Conservation (phyloP, 2,113 vertebrate species). For the Seriola aureovittata region DNA sequence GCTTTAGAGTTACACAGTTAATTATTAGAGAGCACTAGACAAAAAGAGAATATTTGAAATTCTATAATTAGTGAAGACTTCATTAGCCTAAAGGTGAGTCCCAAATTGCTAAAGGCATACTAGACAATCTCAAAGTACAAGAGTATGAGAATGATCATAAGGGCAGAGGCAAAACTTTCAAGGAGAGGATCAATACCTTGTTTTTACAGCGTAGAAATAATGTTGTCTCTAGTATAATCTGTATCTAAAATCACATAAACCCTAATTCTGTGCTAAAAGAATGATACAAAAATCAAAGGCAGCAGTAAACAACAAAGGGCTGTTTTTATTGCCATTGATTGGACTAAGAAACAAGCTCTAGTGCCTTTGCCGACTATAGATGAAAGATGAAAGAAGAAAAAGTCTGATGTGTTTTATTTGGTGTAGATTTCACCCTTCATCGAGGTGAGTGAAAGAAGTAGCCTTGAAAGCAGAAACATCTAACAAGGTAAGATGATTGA, state of each 20-base stretch:
- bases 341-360: background rate
- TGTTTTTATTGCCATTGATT: conserved; percentile 23
- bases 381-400: conserved; percentile 3
- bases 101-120: background rate
- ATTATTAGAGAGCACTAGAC: conserved; percentile 6
- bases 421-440: conserved; percentile 24
- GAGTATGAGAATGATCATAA: background rate
- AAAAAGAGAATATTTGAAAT: background rate
- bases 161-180: background rate
- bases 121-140: background rate
- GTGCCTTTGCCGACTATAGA: background rate
- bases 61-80: conserved; percentile 20
- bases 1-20: conserved; percentile 23
- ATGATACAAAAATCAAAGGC: background rate
- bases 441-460: conserved; percentile 13
- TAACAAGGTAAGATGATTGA: conserved; percentile 35
- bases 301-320: background rate
- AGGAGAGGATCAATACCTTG: background rate
- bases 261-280: conserved; percentile 11
- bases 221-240: background rate
- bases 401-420: conserved; percentile 24
- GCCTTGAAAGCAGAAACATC: conserved; percentile 28
- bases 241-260: conserved; percentile 7
- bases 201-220: background rate
- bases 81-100: conserved; percentile 16